Evolutionary conservation across 2,113 vertebrate genomes (phyloP), one percentile per base, ranked within the genome.

Genomic region (Cyanoderma ruficeps): DNA sequence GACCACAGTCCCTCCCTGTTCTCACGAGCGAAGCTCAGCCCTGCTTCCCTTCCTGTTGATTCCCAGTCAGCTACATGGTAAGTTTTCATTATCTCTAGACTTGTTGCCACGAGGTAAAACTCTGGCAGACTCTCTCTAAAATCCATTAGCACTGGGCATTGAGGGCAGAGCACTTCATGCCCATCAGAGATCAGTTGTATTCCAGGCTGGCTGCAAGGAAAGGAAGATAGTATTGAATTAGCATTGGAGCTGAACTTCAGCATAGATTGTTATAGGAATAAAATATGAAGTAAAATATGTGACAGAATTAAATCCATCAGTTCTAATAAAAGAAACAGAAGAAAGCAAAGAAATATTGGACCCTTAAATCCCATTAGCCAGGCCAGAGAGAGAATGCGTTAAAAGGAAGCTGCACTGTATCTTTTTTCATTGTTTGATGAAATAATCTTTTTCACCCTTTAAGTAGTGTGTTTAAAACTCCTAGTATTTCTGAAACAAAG

Each of bases 401-500:
- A 97, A 98, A 98, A 97, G 75, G 94, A 95, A 97, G 89, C 97
- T 97, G 83, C 91, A 87, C 96, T 96, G 91, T 97, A 96, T 98
- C 97, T 97, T 98, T 95, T 97, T 96, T 96, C 94, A 97, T 98
- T 98, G 95, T 97, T 97, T 98, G 97, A 97, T 98, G 97, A 97
- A 98, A 98, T 98, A 98, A 98, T 98, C 98, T 98, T 98, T 97
- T 97, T 97, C 89, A 97, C 96, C 94, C 96, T 98, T 96, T 97
- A 98, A 97, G 95, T 97, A 97, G 93, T 97, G 95, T 97, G 86
- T 97, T 97, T 97, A 96, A 97, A 96, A 94, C 95, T 94, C 91
- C 93, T 97, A 95, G 95, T 97, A 94, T 98, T 98, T 97, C 93
- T 98, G 97, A 98, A 97, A 98, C 98, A 98, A 98, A 98, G 98